phyloP scores from a whole-genome alignment of 2,113 vertebrate species.

The Vimba vimba region DNA sequence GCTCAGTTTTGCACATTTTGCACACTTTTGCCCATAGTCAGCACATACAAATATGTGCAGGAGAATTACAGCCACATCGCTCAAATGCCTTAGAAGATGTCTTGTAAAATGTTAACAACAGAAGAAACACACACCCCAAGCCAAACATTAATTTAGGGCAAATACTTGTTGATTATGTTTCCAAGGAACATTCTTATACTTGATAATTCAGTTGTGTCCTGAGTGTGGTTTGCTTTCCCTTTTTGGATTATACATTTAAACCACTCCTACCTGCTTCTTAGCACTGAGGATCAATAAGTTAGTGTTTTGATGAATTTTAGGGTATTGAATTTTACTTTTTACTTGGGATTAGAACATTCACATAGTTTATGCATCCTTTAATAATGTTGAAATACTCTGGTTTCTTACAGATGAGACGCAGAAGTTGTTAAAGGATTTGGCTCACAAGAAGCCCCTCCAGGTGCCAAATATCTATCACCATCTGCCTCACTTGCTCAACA shows the following conservation, averaged over 20 bases:
- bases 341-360: not conserved
- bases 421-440: slow-evolving; percentile 93
- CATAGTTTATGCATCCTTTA: not conserved
- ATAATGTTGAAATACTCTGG: not conserved
- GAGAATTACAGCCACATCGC: too few relatives aligned
- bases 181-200: not conserved
- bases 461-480: slow-evolving; percentile 99
- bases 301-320: not conserved
- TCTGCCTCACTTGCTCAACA: slow-evolving; percentile 96
- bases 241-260: not conserved
- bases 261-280: not conserved
- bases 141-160: not conserved
- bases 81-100: too few relatives aligned
- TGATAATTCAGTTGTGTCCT: not conserved
- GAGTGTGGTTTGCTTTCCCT: not conserved
- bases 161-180: not conserved
- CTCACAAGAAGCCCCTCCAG: slow-evolving; percentile 91
- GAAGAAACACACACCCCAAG: not conserved
- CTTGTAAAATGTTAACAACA: too few relatives aligned
- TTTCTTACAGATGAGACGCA: slow-evolving; percentile 88
- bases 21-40: too few relatives aligned
- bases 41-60: too few relatives aligned
- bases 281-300: not conserved
- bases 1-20: too few relatives aligned
- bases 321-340: not conserved